A percentile compares a stretch with the other conserved stretches of the same genome.
Evolutionary conservation across 2,113 vertebrate genomes (phyloP).

Genomic region (Cinclus cinclus): DNA sequence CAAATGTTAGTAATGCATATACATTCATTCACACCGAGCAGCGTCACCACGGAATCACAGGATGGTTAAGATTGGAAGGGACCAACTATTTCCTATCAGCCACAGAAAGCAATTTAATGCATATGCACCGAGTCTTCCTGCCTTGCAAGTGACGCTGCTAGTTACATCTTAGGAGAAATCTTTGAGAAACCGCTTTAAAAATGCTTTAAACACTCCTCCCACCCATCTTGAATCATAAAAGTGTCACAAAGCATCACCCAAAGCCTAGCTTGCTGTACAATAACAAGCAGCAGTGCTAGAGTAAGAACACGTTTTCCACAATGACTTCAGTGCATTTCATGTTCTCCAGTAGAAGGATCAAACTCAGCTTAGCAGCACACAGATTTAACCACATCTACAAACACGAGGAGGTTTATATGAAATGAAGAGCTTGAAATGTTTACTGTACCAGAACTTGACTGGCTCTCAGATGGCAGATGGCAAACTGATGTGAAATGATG

Average conservation of each 20-base stretch:
- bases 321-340: conserved; percentile 8
- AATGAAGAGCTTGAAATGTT: conserved; percentile 75
- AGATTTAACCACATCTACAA: conserved; percentile 45
- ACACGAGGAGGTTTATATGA: conserved; percentile 66
- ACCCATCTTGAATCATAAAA: conserved; percentile 20
- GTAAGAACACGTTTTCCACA: conserved; percentile 24
- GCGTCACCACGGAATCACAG: neutral
- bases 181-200: conserved; percentile 17
- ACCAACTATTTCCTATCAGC: neutral
- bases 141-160: neutral
- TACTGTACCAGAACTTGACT: conserved; percentile 77
- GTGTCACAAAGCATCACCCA: conserved; percentile 18
- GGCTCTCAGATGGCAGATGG: conserved; percentile 76
- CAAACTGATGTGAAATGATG: conserved; percentile 77
- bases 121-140: neutral
- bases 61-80: neutral
- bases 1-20: neutral
- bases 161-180: neutral
- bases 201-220: conserved; percentile 11
- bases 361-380: conserved; percentile 43
- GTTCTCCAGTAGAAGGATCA: conserved; percentile 11
- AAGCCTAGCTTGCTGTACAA: neutral
- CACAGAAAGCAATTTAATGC: neutral
- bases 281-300: conserved; percentile 14
- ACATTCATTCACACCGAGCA: neutral